phyloP scores from a whole-genome alignment of 2,888 invertebrate genomes.

The Chromoteleia sp. region DNA sequence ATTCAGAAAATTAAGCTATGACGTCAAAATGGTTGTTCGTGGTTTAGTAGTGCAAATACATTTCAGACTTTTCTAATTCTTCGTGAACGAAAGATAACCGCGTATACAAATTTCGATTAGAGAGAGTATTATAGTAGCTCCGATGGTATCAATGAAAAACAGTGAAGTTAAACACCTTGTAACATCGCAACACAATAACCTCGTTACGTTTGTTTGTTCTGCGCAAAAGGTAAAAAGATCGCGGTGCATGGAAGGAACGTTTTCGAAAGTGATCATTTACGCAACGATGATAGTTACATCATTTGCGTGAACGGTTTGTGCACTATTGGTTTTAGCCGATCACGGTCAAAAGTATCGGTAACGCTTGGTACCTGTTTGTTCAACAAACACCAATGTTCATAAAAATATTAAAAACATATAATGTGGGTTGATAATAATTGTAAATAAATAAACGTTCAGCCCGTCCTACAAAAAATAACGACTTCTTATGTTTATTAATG shows the following conservation, averaged over 20 bases:
- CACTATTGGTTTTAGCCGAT: constrained; percentile 12
- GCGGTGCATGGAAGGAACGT: background rate
- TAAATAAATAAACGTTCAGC: no score
- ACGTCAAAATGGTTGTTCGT: no score
- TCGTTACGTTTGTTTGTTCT: constrained; percentile 37
- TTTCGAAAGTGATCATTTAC: constrained; percentile 30
- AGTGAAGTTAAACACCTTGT: constrained; percentile 18
- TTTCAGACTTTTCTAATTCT: no score
- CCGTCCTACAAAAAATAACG: background rate
- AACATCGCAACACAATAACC: constrained; percentile 22
- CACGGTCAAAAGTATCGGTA: background rate
- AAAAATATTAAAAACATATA: no score
- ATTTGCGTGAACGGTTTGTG: constrained; percentile 20
- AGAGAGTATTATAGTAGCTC: no score
- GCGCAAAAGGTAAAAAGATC: constrained; percentile 20
- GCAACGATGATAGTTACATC: constrained; percentile 25
- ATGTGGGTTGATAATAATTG: no score
- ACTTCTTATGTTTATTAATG: background rate
- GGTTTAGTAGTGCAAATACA: no score
- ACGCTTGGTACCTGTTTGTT: background rate
- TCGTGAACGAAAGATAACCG: no score
- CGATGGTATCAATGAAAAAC: background rate
- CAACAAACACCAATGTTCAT: background rate
- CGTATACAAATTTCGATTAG: no score
- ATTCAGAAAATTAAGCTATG: no score